These are phyloP conservation scores for Ophioderma brevispina DNA, from an alignment of 35 echinoderm and acorn worm genomes.

Conservation along the genomic window DNA sequence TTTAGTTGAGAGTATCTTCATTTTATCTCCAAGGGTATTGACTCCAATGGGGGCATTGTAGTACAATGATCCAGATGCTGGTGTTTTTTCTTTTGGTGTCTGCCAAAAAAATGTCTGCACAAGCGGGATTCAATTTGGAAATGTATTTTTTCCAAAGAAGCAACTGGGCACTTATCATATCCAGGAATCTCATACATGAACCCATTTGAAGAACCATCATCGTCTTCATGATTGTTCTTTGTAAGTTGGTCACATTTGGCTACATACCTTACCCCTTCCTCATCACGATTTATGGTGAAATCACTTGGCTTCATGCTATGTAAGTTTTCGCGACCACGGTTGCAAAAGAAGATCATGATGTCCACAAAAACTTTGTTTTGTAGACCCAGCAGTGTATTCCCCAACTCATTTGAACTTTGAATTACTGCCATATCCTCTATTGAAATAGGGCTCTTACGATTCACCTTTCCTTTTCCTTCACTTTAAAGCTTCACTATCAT, in stretches of 20 bases:
- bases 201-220: slow-evolving; percentile 10
- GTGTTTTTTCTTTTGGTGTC: too few species aligned
- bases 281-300: slow-evolving; percentile 19
- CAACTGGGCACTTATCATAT: slow-evolving; percentile 35
- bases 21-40: neutral
- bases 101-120: neutral
- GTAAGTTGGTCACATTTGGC: slow-evolving; percentile 35
- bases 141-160: neutral
- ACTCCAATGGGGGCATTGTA: neutral
- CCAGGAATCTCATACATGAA: slow-evolving; percentile 23
- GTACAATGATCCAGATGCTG: neutral
- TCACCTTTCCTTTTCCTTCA: neutral
- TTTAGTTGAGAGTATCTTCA: neutral
- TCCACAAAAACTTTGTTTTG: slow-evolving; percentile 62
- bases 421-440: neutral
- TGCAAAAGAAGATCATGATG: slow-evolving; percentile 24
- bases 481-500: slow-evolving; percentile 25
- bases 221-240: slow-evolving; percentile 50
- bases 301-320: neutral
- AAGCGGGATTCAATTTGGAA: neutral
- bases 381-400: slow-evolving; percentile 18
- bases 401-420: neutral
- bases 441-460: neutral
- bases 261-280: neutral
- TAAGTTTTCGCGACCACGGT: slow-evolving; percentile 16